Base-by-base conservation (phyloP, 2,888 invertebrate species). In the Dichetophora obliterata region DNA sequence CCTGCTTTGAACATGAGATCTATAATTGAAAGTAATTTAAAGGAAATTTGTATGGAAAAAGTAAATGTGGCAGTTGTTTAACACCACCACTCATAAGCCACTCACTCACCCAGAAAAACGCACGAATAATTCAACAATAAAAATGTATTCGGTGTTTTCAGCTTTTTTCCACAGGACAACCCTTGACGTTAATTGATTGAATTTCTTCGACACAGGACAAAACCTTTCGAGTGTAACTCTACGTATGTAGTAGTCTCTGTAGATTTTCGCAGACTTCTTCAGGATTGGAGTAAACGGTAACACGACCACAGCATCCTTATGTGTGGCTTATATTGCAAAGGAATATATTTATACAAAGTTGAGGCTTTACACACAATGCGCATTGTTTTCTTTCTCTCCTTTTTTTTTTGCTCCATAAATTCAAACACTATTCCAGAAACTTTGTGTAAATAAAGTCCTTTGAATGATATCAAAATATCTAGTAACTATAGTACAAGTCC, bases 391-490 rank as follows among this genome's bases (percentile, higher is more conserved):
- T 34, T 24, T 24, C 3, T 19, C 3, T n/a, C n/a, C n/a, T 31
- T 43, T 69, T 22, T 54, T 31, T 14, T 27, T 54, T 34, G 34
- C 34, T 54, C 16, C 24, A 19, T 34, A 54, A 61, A 72, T 61
- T 72, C 37, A 61, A 59, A 37, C 37, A 57, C 22, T 22, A 8
- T 48, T 52, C n/a, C 61, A 74, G 57, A 63, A 87, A 87, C 87
- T 87, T 87, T 87, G 87, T 87, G 87, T 87, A 87, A 87, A 87
- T 87, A 87, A 87, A 87, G 84, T 87, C 87, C 87, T 87, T 87
- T 85, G 72, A 43, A 71, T 61, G n/a, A 61, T 61, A 43, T 72
- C 43, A 37, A 74, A 66, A 34, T n/a, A 70, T 31, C 24, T 52
- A 71, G 52, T 71, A 59, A 71, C 37, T 68, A 48, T 68, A 68